A percentile compares a stretch with the other conserved stretches of the same genome.
These are phyloP conservation scores for Prunella himalayana DNA, from an alignment of 2,113 vertebrate species.

Conservation along the genomic window DNA sequence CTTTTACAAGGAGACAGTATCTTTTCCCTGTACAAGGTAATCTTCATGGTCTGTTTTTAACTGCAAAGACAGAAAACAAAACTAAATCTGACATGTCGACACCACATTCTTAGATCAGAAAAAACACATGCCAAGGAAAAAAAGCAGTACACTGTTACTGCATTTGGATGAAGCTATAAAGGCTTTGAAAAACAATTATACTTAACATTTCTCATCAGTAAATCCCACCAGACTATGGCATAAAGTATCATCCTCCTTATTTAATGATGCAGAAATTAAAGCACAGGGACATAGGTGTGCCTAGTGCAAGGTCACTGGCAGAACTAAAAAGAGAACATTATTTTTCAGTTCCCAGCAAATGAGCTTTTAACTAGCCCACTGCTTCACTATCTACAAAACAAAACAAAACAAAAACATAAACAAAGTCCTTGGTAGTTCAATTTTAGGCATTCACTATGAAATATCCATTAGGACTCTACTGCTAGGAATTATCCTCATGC, in stretches of 20 bases:
- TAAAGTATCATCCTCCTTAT: not conserved
- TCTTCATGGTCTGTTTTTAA: not conserved
- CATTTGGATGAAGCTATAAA: not conserved
- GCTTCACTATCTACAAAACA: not conserved
- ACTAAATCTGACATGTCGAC: not conserved
- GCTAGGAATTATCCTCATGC: not conserved
- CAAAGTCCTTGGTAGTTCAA: not conserved
- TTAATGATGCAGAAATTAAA: conserved; percentile 47
- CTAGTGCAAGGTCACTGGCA: conserved; percentile 1
- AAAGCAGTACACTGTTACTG: not conserved
- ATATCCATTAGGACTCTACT: not conserved
- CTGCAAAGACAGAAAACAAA: not conserved
- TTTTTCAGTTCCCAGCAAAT: not conserved
- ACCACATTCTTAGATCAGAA: not conserved
- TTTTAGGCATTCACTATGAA: not conserved
- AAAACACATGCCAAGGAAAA: not conserved
- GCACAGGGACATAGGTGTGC: not conserved
- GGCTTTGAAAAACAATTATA: conserved; percentile 14
- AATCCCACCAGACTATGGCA: not conserved
- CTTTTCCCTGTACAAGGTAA: not conserved
- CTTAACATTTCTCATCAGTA: not conserved
- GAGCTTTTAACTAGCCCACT: not conserved
- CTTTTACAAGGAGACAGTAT: not conserved
- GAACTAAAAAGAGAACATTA: not conserved
- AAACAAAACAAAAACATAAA: not conserved